A percentile compares a stretch with the other conserved stretches of the same genome.
Conservation (phyloP, 2,888 invertebrate genomes). For the Ormyrus nitidulus region DNA sequence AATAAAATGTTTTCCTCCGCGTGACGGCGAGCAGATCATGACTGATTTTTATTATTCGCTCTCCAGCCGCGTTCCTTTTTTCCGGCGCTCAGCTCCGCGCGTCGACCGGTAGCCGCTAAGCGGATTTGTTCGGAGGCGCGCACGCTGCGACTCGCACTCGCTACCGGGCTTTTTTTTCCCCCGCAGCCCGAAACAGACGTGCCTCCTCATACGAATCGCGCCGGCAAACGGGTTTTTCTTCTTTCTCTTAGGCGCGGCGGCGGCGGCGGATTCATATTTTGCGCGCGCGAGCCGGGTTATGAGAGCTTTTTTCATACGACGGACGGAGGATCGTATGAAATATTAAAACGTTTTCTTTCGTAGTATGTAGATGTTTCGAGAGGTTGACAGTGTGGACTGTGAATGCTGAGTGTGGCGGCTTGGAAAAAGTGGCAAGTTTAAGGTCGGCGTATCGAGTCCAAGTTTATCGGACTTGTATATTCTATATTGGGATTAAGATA, state of each 20-base stretch:
- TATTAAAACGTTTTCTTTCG: too few relatives aligned
- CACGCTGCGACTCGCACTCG: background rate
- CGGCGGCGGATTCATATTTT: constrained; percentile 25
- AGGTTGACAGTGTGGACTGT: too few relatives aligned
- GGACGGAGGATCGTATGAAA: too few relatives aligned
- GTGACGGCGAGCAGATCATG: background rate
- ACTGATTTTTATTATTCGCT: constrained; percentile 25
- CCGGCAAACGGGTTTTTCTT: constrained; percentile 39
- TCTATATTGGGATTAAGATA: too few relatives aligned
- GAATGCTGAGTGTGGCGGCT: too few relatives aligned
- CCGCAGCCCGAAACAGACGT: background rate
- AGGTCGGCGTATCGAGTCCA: too few relatives aligned
- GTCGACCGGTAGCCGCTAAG: background rate
- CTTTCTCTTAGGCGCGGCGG: background rate
- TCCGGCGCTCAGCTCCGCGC: background rate
- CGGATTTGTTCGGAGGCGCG: constrained; percentile 26
- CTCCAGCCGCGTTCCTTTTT: background rate
- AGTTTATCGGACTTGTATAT: too few relatives aligned
- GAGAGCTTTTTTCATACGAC: too few relatives aligned
- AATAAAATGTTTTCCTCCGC: too few relatives aligned
- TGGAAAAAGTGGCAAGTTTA: background rate
- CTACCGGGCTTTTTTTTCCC: constrained; percentile 27
- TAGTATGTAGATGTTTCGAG: too few relatives aligned
- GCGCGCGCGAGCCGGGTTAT: background rate
- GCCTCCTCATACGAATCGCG: constrained; percentile 34